Evolutionary conservation across 2,797 vertebrate genomes (phyloP).

Genomic region (Ficedula albicollis): DNA sequence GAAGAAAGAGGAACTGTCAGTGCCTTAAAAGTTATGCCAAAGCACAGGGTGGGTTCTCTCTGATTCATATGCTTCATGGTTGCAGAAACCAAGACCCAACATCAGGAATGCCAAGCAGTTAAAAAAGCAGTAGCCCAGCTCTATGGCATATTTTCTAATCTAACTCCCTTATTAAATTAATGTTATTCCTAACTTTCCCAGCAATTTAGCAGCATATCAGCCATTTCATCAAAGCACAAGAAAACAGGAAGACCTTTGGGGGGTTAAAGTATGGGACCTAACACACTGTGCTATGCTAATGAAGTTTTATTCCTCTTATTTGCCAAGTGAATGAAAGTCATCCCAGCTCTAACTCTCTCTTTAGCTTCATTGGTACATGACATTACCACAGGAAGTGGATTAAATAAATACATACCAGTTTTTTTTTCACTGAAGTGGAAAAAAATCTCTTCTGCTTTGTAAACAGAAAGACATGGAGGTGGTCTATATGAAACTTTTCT

Average conservation of each 20-base stretch:
- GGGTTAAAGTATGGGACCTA: not conserved
- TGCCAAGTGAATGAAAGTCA: not conserved
- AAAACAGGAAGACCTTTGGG: conserved; percentile 14
- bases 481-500: not conserved
- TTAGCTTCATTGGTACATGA: not conserved
- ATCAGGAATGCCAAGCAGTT: conserved; percentile 67
- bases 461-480: not conserved
- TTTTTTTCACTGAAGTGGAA: not conserved
- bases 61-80: conserved; percentile 69
- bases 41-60: conserved; percentile 64
- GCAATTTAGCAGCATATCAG: conserved; percentile 8
- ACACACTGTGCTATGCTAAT: not conserved
- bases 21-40: conserved; percentile 54
- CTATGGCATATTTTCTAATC: conserved; percentile 37
- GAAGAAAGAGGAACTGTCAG: conserved; percentile 59
- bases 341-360: not conserved
- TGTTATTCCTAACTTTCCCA: conserved; percentile 37
- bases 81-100: conserved; percentile 66
- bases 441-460: not conserved
- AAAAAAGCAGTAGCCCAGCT: conserved; percentile 22
- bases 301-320: not conserved
- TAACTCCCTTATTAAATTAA: conserved; percentile 7
- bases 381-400: not conserved
- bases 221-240: conserved; percentile 21
- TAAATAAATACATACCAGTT: not conserved